These are phyloP conservation scores for Marmota monax DNA, from an alignment of 2,113 vertebrate species.

Conservation along the genomic window DNA sequence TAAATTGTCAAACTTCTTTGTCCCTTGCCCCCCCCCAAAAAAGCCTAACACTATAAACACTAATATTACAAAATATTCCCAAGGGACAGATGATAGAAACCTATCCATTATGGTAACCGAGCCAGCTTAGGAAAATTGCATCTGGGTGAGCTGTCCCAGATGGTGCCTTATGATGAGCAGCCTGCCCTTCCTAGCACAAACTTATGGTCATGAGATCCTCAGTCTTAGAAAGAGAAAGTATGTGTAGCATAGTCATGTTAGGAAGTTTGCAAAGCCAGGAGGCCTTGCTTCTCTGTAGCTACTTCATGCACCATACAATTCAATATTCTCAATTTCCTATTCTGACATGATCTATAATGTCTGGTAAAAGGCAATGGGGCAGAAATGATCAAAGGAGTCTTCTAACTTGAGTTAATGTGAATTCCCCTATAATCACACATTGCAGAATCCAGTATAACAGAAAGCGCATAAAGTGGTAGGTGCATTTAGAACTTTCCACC, in stretches of 20 bases:
- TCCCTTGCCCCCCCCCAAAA: background rate
- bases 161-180: slow-evolving; percentile 8
- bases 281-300: background rate
- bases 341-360: background rate
- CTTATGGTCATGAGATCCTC: background rate
- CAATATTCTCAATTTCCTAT: background rate
- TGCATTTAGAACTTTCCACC: background rate
- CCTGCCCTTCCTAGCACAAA: background rate
- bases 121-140: background rate
- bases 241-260: too few relatives aligned
- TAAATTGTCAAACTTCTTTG: slow-evolving; percentile 33
- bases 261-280: background rate
- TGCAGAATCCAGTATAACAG: background rate
- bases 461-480: background rate
- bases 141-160: slow-evolving; percentile 35
- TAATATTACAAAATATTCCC: slow-evolving; percentile 60
- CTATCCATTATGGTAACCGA: slow-evolving; percentile 28
- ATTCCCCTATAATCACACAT: background rate
- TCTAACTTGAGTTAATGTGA: background rate
- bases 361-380: background rate
- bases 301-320: background rate
- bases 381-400: background rate
- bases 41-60: slow-evolving; percentile 33
- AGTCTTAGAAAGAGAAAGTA: background rate
- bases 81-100: slow-evolving; percentile 57